phyloP scores from a whole-genome alignment of 1,140 invertebrate species.

The Cotesia typhae region DNA sequence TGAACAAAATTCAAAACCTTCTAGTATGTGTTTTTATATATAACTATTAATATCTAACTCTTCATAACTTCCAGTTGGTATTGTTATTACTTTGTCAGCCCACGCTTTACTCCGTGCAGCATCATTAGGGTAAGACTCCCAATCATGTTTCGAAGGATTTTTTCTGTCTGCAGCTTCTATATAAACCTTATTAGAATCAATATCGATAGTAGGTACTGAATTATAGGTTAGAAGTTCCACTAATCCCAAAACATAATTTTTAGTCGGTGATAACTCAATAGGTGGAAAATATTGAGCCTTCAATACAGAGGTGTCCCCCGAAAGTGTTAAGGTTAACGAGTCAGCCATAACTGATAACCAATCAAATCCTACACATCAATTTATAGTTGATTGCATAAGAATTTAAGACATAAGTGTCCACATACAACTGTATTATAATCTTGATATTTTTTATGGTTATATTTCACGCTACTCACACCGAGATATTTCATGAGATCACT shows the following conservation, averaged over 20 bases:
- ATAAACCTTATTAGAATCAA: constrained; percentile 46
- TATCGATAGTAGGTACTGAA: too few species aligned
- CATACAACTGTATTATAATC: background rate
- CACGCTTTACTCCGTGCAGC: constrained; percentile 10
- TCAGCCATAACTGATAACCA: too few species aligned
- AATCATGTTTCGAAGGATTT: too few species aligned
- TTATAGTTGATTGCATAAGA: too few species aligned
- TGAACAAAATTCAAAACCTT: background rate
- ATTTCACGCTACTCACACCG: constrained; percentile 14
- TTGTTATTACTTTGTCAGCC: constrained; percentile 45
- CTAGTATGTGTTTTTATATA: constrained; percentile 25
- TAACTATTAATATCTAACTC: constrained; percentile 47
- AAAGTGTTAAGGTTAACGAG: too few species aligned
- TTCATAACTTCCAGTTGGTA: constrained; percentile 54
- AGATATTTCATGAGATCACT: constrained; percentile 31
- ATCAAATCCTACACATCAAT: too few species aligned
- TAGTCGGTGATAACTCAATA: background rate
- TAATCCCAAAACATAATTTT: too few species aligned
- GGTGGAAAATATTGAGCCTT: too few species aligned
- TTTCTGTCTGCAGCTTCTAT: constrained; percentile 29
- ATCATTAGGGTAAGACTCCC: too few species aligned
- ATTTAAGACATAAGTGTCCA: too few species aligned
- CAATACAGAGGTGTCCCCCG: too few species aligned
- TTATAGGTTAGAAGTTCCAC: too few species aligned
- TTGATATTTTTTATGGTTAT: constrained; percentile 35